These are phyloP conservation scores for Protophormia terraenovae DNA, from an alignment of 2,888 invertebrate species.

Conservation along the genomic window DNA sequence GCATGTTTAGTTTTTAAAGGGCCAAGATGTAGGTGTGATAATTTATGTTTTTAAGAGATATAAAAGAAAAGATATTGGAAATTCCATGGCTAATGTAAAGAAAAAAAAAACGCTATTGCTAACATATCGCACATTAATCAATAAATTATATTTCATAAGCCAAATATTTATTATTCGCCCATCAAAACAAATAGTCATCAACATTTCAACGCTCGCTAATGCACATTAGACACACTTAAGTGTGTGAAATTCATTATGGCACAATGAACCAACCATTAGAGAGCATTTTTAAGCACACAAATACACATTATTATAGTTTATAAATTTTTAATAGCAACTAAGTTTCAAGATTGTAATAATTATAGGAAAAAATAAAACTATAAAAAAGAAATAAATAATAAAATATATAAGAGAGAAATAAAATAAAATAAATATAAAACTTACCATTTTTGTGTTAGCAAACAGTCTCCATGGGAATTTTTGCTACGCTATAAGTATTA, in stretches of 20 bases:
- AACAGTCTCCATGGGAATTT: conserved; percentile 85
- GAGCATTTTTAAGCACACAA: neutral
- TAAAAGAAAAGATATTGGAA: no score
- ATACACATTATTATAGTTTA: neutral
- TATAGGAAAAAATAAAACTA: neutral
- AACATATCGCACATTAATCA: neutral
- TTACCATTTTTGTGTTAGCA: conserved; percentile 81
- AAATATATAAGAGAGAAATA: neutral
- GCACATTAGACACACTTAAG: neutral
- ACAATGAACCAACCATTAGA: neutral
- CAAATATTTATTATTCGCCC: neutral
- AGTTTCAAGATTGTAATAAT: conserved; percentile 27
- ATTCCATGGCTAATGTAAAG: no score
- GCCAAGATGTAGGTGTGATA: no score
- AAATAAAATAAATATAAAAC: conserved; percentile 3
- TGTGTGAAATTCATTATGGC: neutral
- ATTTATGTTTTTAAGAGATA: no score
- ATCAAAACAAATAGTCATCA: neutral
- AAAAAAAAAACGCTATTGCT: no score
- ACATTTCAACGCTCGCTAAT: neutral
- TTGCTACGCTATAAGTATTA: conserved; percentile 72
- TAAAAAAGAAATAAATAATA: conserved; percentile 14
- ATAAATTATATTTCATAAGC: neutral
- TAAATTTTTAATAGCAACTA: neutral
- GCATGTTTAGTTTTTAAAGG: no score